Percentiles rank a stretch among this genome's conserved stretches.
phyloP scores from a whole-genome alignment of 2,888 invertebrate genomes.

The Agrenia bidenticulata region DNA sequence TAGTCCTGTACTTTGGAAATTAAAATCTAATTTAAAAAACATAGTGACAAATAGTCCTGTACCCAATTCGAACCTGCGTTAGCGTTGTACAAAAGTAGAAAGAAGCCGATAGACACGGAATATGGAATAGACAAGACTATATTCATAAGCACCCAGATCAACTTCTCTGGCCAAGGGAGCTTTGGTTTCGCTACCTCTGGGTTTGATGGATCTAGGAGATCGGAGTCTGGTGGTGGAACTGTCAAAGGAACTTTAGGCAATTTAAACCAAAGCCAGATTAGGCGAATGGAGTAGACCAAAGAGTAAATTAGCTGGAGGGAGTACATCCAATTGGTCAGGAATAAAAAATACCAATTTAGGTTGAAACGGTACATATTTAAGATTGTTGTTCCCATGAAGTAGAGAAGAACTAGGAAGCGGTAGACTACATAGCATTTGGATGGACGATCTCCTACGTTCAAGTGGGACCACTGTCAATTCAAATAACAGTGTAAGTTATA shows the following conservation, averaged over 20 bases:
- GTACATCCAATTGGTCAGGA: constrained; percentile 37
- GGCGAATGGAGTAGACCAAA: constrained; percentile 22
- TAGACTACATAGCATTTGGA: too few species aligned
- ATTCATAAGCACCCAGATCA: constrained; percentile 38
- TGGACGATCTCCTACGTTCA: too few species aligned
- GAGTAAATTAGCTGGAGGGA: constrained; percentile 35
- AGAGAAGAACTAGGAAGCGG: too few species aligned
- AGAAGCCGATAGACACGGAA: constrained; percentile 16
- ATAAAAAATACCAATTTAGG: constrained; percentile 29
- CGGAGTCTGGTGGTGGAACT: not conserved
- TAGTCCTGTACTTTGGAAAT: too few species aligned
- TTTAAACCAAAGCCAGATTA: constrained; percentile 20
- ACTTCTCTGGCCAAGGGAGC: constrained; percentile 23
- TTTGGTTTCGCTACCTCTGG: constrained; percentile 1
- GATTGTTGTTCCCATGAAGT: too few species aligned
- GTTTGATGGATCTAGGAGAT: not conserved
- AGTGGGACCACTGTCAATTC: too few species aligned
- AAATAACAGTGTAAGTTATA: too few species aligned
- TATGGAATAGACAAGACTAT: constrained; percentile 31
- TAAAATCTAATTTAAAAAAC: too few species aligned
- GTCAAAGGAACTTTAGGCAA: constrained; percentile 6
- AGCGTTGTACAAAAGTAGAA: too few species aligned
- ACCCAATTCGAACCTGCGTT: too few species aligned
- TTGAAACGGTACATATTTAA: too few species aligned
- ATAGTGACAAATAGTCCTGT: too few species aligned